A percentile compares a stretch with the other conserved stretches of the same genome.
These are phyloP conservation scores for Notospermus geniculatus DNA, from an alignment of 1,140 invertebrate species.

Conservation along the genomic window DNA sequence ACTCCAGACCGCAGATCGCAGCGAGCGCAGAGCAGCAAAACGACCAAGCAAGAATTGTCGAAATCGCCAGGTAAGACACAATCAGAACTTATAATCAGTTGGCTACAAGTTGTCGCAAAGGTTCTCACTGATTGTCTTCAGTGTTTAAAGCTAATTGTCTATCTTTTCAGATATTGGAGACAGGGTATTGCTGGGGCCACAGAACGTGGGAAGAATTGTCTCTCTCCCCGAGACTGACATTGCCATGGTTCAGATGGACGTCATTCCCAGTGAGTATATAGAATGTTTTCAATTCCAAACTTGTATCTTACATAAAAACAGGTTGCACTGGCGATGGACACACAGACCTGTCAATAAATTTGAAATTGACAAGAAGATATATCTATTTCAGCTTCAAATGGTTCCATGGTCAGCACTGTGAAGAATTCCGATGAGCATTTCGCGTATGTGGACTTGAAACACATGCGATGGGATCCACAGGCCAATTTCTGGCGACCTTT, in stretches of 20 bases:
- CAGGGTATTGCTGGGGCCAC: constrained; percentile 40
- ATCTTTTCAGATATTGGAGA: constrained; percentile 41
- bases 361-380: not conserved
- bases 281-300: too few relatives aligned
- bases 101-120: not conserved
- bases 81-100: not conserved
- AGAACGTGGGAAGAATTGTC: constrained; percentile 47
- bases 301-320: too few relatives aligned
- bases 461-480: constrained; percentile 38
- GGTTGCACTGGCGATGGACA: too few relatives aligned
- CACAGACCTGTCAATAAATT: too few relatives aligned
- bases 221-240: constrained; percentile 45
- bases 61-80: not conserved
- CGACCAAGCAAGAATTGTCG: not conserved
- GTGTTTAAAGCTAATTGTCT: not conserved
- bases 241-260: constrained; percentile 47
- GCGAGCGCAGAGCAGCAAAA: not conserved
- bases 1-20: not conserved
- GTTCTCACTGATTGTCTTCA: not conserved
- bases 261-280: constrained; percentile 36
- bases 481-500: constrained; percentile 44
- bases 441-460: constrained; percentile 46
- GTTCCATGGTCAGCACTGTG: constrained; percentile 44
- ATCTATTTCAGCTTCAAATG: constrained; percentile 35
- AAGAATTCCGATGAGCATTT: constrained; percentile 44